Evolutionary conservation across 2,888 invertebrate genomes (phyloP), one percentile per base, ranked within the genome.

Genomic region (Latheticus oryzae): DNA sequence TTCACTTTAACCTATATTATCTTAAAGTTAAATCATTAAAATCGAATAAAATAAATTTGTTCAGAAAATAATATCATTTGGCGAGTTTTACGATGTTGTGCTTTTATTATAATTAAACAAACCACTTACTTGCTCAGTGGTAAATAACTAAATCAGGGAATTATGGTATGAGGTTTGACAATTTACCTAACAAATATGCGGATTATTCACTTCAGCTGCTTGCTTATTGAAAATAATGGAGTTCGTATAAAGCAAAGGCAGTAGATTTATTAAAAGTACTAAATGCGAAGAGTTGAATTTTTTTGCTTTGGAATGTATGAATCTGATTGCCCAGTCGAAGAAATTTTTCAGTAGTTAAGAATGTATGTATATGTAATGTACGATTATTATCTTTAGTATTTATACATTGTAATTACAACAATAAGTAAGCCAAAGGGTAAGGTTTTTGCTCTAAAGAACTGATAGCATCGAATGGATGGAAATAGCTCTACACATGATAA

Each of bases 341-440:
- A 38, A 21, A 38, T 38, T 38, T 50, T 38, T 50, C 50, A 50
- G 38, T 50, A 50, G 50, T 37, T 38, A 50, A 17, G 28, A 8
- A 15, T n/a, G n/a, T n/a, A n/a, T n/a, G n/a, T n/a, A n/a, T n/a
- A n/a, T 38, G 50, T 50, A 38, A 50, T 32, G 19, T 55, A 37
- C 40, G 55, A 55, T 55, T 15, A 15, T 48, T 55, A 55, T 55
- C 55, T 40, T n/a, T 9, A 40, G 33, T 40, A 55, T 55, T 55
- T 55, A 55, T 55, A 48, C 30, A 55, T 50, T 38, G 37, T 50
- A 50, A 50, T 55, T 55, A 48, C 55, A 55, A 55, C 26, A 38
- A 48, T 55, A 48, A 32, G 23, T 26, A 40, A 47, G 40, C 55
- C 48, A 55, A 26, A 28, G 40, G 55, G 32, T 40, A 40, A 12